Evolutionary conservation across 2,888 invertebrate genomes (phyloP), one percentile per base, ranked within the genome.

Genomic region (Tachina grossa): DNA sequence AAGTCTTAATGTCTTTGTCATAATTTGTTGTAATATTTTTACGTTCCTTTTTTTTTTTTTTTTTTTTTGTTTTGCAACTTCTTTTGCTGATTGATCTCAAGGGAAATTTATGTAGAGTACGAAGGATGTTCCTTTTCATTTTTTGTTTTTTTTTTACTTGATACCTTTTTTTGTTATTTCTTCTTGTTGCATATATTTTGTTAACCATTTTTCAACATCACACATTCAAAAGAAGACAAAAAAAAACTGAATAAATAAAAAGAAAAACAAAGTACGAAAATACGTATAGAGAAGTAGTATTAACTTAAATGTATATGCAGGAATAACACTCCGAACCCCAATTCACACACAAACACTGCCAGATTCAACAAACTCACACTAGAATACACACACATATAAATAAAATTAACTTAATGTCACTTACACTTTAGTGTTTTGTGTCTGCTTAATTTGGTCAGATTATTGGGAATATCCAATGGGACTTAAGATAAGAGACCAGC

Each of bases 371-470:
- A 55, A 69, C 63, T 57, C 14, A 71, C 71, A 84, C 45, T 71
- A 63, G n/a, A 59, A 57, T 57, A 53, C 75, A 74, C 80, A 72
- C 88, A 88, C 88, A 88, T 88, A 89, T 88, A 90, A 79, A 74
- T 65, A 90, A 90, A 90, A 90, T 90, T 90, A 90, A 90, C 90
- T 90, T 90, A 90, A 90, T 90, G 90, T 90, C 90, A 91, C 91
- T 90, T 90, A 90, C 91, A 90, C 90, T 90, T 90, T 91, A 90
- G 90, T 90, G 90, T 90, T 90, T 90, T 90, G 82, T 82, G 82
- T 78, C 68, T 90, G 89, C 91, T 90, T 90, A 90, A 90, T 90
- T 90, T 90, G 91, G 90, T 90, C 90, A 90, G 90, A 90, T 90
- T 90, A 91, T 91, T 90, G 90, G 89, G 90, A 89, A 90, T 91